Conservation (phyloP, 2,113 vertebrate species). For the Colinus virginianus region DNA sequence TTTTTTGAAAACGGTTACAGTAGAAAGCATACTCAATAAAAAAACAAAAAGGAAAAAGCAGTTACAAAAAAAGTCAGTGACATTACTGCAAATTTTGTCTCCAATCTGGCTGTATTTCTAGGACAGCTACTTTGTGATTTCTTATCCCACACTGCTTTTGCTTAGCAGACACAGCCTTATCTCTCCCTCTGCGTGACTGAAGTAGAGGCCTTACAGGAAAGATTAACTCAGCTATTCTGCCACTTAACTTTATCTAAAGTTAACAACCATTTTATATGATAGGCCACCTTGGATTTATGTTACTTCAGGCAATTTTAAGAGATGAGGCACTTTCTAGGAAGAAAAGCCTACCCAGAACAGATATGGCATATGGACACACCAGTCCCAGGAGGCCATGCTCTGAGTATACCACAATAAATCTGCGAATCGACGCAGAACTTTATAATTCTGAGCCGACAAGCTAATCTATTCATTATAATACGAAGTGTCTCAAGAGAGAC, state of each 20-base stretch:
- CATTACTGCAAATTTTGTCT: background rate
- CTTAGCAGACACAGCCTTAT: conserved; percentile 17
- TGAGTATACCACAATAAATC: background rate
- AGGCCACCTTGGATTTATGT: background rate
- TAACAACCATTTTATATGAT: background rate
- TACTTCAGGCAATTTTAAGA: background rate
- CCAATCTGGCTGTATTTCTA: background rate
- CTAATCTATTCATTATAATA: background rate
- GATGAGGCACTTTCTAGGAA: background rate
- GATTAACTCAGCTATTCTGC: conserved; percentile 12
- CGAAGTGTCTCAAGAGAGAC: background rate
- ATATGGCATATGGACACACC: background rate
- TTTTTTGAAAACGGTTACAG: background rate
- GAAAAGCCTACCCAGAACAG: background rate
- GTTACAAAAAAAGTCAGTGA: background rate
- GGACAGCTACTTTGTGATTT: background rate
- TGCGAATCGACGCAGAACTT: background rate
- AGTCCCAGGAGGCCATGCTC: background rate
- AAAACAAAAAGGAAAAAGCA: background rate
- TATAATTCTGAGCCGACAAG: background rate
- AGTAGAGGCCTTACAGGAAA: conserved; percentile 7
- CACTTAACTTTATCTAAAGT: background rate
- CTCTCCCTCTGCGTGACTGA: background rate
- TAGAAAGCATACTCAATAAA: background rate
- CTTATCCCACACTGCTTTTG: background rate